A percentile compares a stretch with the other conserved stretches of the same genome.
Evolutionary conservation across 1,140 invertebrate genomes (phyloP).

Genomic region (Zaprionus capensis): DNA sequence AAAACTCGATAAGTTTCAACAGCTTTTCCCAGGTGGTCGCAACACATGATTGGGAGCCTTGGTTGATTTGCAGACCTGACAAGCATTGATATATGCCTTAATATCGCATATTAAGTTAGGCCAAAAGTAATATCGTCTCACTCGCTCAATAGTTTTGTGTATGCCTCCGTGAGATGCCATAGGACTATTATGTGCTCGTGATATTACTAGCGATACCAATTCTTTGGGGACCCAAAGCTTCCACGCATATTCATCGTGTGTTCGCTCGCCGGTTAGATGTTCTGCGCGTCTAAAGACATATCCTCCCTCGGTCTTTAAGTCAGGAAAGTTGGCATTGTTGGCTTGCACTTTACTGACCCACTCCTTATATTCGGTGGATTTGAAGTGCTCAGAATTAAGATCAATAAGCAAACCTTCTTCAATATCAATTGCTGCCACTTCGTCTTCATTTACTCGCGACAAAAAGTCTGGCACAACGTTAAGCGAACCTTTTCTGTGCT

Average conservation of each 20-base stretch:
- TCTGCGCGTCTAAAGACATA: constrained; percentile 8
- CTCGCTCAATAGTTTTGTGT: constrained; percentile 18
- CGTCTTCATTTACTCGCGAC: too few relatives aligned
- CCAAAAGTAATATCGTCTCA: constrained; percentile 22
- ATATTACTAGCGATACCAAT: too few relatives aligned
- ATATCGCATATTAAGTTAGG: constrained; percentile 20
- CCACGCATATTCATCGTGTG: too few relatives aligned
- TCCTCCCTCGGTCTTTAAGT: background rate
- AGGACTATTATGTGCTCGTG: too few relatives aligned
- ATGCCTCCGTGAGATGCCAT: background rate
- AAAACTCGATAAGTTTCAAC: too few relatives aligned
- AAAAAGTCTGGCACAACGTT: background rate
- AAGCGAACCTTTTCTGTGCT: too few relatives aligned
- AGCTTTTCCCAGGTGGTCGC: constrained; percentile 10
- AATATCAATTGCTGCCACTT: background rate
- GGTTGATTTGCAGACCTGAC: constrained; percentile 17
- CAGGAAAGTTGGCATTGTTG: background rate
- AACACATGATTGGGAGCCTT: constrained; percentile 22
- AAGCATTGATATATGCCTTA: constrained; percentile 8
- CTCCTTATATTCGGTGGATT: background rate
- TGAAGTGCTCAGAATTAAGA: background rate
- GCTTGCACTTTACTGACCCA: background rate
- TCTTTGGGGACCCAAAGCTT: too few relatives aligned
- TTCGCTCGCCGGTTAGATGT: too few relatives aligned
- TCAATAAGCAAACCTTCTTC: background rate